Base-by-base conservation (phyloP, 2,113 vertebrate genomes). In the Semicossyphus pulcher region DNA sequence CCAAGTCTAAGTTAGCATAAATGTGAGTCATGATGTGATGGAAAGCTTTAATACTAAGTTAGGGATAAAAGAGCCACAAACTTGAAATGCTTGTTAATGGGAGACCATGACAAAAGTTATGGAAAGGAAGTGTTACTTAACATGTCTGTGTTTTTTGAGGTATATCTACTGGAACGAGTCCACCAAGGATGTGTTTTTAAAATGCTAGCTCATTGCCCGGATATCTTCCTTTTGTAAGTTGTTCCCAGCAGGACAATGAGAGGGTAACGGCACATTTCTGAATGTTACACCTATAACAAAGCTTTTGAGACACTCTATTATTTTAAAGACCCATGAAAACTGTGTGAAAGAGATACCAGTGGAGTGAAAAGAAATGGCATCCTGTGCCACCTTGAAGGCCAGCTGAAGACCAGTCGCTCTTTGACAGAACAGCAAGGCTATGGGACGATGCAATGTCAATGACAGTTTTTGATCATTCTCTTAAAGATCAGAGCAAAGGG, bases 381-480 rank as follows among this genome's bases (percentile, higher is more conserved):
- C 51, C 36, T 11, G 26, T 44, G 80, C 61, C 76, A 73, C 96
- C 96, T 97, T 94, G 95, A 95, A 39, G 95, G 95, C 94, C 94
- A 96, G 94, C 92, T 95, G 95, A 95, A 94, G 92, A 96, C 96
- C 96, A 96, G 72, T 97, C 95, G 86, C 86, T 91, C 59, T 91
- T 86, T 80, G 90, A 89, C 56, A 80, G 72, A 62, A 67, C 53
- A 18, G 72, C 83, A 84, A 89, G 63, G 83, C 88, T 90, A 88
- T 67, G 73, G 73, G 72, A 87, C 53, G 88, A 72, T 29, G 54
- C 66, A 86, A 39, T 51, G 72, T 81, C 32, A 81, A 74, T 23
- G 16, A 54, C n/a, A 62, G 52, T 31, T 31, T 53, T 44, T 59
- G 14, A 62, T 44, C 21, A n/a, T 18, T 39, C 20, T 49, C 53